These are phyloP conservation scores for Ganaspis brasiliensis DNA, from an alignment of 2,888 invertebrate genomes.

Conservation along the genomic window DNA sequence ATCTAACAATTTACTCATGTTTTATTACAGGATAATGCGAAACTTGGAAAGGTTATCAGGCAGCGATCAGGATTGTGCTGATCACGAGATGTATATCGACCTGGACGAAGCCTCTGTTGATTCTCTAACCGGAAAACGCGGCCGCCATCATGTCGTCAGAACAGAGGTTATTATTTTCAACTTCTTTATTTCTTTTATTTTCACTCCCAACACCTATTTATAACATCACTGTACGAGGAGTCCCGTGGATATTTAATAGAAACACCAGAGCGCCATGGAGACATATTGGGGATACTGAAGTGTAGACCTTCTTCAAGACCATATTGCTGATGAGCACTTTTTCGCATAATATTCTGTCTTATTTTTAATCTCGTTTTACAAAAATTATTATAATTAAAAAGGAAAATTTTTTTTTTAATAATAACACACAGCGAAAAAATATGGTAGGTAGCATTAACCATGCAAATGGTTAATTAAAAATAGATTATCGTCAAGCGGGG, in stretches of 20 bases:
- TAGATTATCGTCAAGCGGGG: too few relatives aligned
- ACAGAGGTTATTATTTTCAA: slow-evolving; percentile 72
- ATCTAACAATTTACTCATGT: slow-evolving; percentile 33
- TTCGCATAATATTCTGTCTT: slow-evolving; percentile 16
- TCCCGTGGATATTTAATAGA: slow-evolving; percentile 39
- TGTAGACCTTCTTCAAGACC: slow-evolving; percentile 2
- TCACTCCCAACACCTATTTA: slow-evolving; percentile 17
- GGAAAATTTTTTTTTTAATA: too few relatives aligned
- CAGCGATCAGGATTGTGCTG: slow-evolving; percentile 79
- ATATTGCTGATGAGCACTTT: background rate
- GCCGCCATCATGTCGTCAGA: slow-evolving; percentile 77
- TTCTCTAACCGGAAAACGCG: slow-evolving; percentile 79
- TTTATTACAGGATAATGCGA: slow-evolving; percentile 76
- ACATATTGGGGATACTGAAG: slow-evolving; percentile 37
- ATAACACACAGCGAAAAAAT: too few relatives aligned
- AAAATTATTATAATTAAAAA: background rate
- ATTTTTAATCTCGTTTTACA: background rate
- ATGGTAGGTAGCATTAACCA: too few relatives aligned
- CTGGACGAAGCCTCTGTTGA: slow-evolving; percentile 80
- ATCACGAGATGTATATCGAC: slow-evolving; percentile 80
- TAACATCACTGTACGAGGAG: slow-evolving; percentile 12
- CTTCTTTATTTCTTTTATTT: slow-evolving; percentile 35
- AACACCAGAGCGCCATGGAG: slow-evolving; percentile 40
- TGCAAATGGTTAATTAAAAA: too few relatives aligned
- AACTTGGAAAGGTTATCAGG: slow-evolving; percentile 79